A percentile compares a stretch with the other conserved stretches of the same genome.
phyloP scores from a whole-genome alignment of 2,888 invertebrate genomes.

The Alcis repandata region DNA sequence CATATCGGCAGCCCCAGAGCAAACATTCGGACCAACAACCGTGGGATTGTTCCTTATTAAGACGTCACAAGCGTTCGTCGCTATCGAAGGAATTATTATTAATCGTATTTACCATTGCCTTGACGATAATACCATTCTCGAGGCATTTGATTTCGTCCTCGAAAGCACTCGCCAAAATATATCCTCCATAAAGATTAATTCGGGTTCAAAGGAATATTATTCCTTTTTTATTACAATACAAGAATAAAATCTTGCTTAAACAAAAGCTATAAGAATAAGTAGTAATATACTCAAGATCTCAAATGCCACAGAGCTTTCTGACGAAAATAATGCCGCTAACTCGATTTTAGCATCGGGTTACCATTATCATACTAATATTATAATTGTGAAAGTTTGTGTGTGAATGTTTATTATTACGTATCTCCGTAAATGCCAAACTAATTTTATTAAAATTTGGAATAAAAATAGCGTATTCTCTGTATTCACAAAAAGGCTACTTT shows the following conservation, averaged over 20 bases:
- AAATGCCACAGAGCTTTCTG: slow-evolving; percentile 29
- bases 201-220: slow-evolving; percentile 38
- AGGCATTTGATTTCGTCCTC: slow-evolving; percentile 35
- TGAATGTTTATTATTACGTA: no score
- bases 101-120: slow-evolving; percentile 26
- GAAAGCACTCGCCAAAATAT: slow-evolving; percentile 20
- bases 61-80: slow-evolving; percentile 34
- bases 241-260: slow-evolving; percentile 13
- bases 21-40: slow-evolving; percentile 40
- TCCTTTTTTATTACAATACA: slow-evolving; percentile 18
- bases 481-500: no score
- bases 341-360: slow-evolving; percentile 16
- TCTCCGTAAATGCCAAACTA: no score
- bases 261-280: slow-evolving; percentile 16
- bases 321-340: slow-evolving; percentile 34
- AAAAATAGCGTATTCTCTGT: no score
- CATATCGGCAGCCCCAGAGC: slow-evolving; percentile 18
- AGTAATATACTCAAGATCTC: slow-evolving; percentile 17
- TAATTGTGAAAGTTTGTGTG: no score
- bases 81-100: slow-evolving; percentile 33
- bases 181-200: slow-evolving; percentile 36
- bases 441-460: no score
- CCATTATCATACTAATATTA: no score
- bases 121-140: slow-evolving; percentile 27
- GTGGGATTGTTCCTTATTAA: slow-evolving; percentile 25